Conservation (phyloP, 2,888 invertebrate species). For the Drosophila aldrichi region DNA sequence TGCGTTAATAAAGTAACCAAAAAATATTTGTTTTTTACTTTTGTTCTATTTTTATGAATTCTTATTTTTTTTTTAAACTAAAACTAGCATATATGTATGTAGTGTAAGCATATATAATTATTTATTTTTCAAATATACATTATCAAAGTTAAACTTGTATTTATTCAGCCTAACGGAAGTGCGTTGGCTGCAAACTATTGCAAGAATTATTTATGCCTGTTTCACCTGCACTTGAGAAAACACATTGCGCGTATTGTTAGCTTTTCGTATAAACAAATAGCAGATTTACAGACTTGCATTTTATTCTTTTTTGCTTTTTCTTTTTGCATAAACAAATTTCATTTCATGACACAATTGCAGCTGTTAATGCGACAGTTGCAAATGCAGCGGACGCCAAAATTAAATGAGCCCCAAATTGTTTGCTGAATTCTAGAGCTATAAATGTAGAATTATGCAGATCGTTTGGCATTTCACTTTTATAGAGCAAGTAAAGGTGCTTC, state of each 20-base stretch:
- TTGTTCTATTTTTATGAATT: background rate
- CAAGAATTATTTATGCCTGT: slow-evolving; percentile 17
- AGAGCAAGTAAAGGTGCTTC: background rate
- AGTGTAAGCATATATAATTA: background rate
- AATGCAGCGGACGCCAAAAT: slow-evolving; percentile 35
- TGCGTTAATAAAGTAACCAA: background rate
- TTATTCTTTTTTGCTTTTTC: slow-evolving; percentile 16
- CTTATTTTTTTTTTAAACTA: background rate
- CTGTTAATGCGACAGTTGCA: slow-evolving; percentile 68
- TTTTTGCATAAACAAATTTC: slow-evolving; percentile 21
- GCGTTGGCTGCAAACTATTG: slow-evolving; percentile 9
- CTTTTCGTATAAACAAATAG: slow-evolving; percentile 55
- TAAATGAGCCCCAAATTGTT: slow-evolving; percentile 60
- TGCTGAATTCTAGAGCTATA: slow-evolving; percentile 14
- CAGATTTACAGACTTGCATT: slow-evolving; percentile 53
- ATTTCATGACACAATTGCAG: slow-evolving; percentile 46
- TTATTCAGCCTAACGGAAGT: slow-evolving; percentile 32
- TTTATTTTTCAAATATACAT: background rate
- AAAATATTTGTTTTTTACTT: background rate
- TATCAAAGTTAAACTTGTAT: slow-evolving; percentile 3
- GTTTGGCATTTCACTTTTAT: slow-evolving; percentile 5
- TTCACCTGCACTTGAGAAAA: slow-evolving; percentile 37
- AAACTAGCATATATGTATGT: background rate
- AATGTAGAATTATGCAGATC: slow-evolving; percentile 10
- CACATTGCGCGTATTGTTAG: slow-evolving; percentile 35